Conservation (phyloP, 2,113 vertebrate genomes). For the Tauraco erythrolophus region DNA sequence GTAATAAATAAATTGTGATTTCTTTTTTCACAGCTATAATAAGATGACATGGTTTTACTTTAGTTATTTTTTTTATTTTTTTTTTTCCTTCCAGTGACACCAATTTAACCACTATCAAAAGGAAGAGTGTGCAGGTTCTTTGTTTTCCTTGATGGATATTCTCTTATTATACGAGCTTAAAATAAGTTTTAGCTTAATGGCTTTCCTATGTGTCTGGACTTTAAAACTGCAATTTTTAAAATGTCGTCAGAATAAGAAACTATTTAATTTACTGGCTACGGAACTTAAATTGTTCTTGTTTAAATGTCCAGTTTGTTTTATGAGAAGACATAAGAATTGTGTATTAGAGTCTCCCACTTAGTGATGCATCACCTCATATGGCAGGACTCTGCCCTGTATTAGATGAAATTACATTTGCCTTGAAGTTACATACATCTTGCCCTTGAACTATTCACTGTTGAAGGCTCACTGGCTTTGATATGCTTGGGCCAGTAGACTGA, state of each 20-base stretch:
- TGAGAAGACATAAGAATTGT: too few species aligned
- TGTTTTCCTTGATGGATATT: background rate
- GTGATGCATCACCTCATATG: too few species aligned
- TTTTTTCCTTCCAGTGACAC: background rate
- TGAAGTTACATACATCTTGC: background rate
- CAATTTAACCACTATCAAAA: background rate
- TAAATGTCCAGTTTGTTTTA: too few species aligned
- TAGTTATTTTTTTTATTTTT: fast-evolving
- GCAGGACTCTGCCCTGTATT: background rate
- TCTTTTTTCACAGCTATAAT: background rate
- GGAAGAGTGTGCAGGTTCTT: background rate
- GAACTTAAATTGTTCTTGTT: background rate
- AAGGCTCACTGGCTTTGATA: background rate
- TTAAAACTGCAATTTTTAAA: background rate
- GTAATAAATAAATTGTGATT: background rate
- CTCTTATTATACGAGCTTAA: background rate
- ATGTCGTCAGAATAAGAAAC: background rate
- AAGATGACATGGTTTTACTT: background rate
- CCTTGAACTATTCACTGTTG: background rate
- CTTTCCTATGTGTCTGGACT: background rate
- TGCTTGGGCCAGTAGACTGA: background rate
- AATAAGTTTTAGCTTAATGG: background rate
- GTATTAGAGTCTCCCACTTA: background rate
- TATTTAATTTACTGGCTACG: background rate
- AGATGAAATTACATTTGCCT: background rate